phyloP scores from a whole-genome alignment of 37 sponge, comb jelly and placozoan species.

The Aplysina aerophoba region DNA sequence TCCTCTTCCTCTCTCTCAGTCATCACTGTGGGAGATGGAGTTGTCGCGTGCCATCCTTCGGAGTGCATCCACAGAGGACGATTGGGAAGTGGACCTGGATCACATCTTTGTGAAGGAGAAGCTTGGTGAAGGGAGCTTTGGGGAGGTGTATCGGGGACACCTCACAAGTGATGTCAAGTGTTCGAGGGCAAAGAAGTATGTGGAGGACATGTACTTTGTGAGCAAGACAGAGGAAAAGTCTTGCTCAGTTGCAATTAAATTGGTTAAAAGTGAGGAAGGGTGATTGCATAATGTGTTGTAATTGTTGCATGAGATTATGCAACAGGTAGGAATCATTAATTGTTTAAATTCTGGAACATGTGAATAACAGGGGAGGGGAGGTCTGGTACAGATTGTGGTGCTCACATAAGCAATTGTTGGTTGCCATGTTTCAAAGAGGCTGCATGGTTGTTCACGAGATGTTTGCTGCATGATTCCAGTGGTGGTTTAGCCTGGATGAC shows the following conservation, averaged over 20 bases:
- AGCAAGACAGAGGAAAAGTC: not conserved
- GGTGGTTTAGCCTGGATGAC: too few relatives aligned
- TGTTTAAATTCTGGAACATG: too few relatives aligned
- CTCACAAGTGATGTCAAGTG: not conserved
- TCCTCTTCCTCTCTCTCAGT: too few relatives aligned
- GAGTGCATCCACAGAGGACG: slow-evolving; percentile 31
- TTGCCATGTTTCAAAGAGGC: too few relatives aligned
- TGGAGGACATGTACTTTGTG: not conserved
- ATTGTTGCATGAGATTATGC: too few relatives aligned
- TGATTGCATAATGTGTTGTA: too few relatives aligned
- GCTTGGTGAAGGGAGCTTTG: slow-evolving; percentile 58
- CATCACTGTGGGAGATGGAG: not conserved
- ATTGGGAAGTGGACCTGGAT: slow-evolving; percentile 54
- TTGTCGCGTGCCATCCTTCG: not conserved
- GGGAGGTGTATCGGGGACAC: slow-evolving; percentile 46
- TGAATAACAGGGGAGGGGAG: too few relatives aligned
- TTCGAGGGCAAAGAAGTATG: not conserved
- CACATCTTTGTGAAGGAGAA: slow-evolving; percentile 34
- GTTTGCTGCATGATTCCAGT: too few relatives aligned
- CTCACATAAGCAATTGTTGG: too few relatives aligned
- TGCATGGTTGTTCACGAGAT: too few relatives aligned
- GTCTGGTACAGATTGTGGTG: too few relatives aligned
- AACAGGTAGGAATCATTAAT: too few relatives aligned
- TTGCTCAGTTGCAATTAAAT: slow-evolving; percentile 49
- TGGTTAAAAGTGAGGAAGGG: slow-evolving; percentile 44